Percentiles rank a stretch among this genome's conserved stretches.
phyloP scores from a whole-genome alignment of 1,140 invertebrate genomes.

The Caenorhabditis inopinata region DNA sequence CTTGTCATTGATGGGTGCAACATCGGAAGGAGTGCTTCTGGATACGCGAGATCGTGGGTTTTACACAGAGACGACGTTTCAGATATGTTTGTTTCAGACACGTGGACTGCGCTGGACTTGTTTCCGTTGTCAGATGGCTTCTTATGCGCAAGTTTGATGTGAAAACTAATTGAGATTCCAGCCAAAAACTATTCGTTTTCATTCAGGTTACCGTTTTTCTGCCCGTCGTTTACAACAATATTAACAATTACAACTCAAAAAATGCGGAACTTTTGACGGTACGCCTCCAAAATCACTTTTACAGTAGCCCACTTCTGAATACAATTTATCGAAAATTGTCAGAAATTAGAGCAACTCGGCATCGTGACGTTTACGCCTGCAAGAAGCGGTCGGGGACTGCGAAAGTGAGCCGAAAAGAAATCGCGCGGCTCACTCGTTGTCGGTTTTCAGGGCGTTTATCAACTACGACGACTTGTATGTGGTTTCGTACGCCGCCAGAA shows the following conservation, averaged over 20 bases:
- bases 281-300: neutral
- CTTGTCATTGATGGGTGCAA: constrained; percentile 50
- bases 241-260: constrained; percentile 41
- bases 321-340: neutral
- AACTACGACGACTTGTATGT: constrained; percentile 51
- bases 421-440: neutral
- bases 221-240: constrained; percentile 49
- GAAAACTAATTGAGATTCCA: neutral
- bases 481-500: constrained; percentile 36
- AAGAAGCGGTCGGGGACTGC: constrained; percentile 33
- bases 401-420: neutral
- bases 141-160: constrained; percentile 37
- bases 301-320: too few relatives aligned
- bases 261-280: constrained; percentile 38
- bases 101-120: constrained; percentile 39
- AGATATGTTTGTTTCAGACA: constrained; percentile 18
- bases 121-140: constrained; percentile 44
- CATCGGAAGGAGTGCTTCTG: constrained; percentile 44
- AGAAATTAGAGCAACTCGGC: constrained; percentile 42
- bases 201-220: constrained; percentile 42
- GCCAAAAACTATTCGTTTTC: too few relatives aligned
- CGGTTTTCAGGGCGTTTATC: constrained; percentile 43
- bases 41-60: constrained; percentile 35
- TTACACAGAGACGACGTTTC: too few relatives aligned
- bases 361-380: constrained; percentile 48